Evolutionary conservation across 2,888 invertebrate genomes (phyloP).

Genomic region (Dichetophora obliterata): DNA sequence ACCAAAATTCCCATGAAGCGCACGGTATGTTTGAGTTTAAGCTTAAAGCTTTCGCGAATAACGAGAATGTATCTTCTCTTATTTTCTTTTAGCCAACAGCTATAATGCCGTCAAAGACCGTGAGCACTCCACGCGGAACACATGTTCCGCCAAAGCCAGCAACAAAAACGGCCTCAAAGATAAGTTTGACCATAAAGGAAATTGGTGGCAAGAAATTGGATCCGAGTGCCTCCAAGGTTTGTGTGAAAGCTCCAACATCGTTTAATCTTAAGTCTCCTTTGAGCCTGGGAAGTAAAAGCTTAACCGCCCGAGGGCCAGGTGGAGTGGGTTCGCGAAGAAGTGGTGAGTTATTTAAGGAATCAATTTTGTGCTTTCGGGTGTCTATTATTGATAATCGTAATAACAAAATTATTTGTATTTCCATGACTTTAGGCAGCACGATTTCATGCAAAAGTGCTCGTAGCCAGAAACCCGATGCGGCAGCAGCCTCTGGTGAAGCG

Average conservation of each 20-base stretch:
- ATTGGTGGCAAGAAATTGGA: constrained; percentile 40
- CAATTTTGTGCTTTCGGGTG: not conserved
- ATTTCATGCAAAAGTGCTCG: constrained; percentile 41
- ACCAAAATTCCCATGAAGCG: constrained; percentile 46
- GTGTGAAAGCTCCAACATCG: constrained; percentile 34
- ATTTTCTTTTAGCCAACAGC: constrained; percentile 18
- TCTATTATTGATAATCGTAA: not conserved
- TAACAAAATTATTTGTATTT: not conserved
- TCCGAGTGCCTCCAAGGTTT: constrained; percentile 30
- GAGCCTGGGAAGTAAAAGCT: not conserved
- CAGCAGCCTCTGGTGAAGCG: constrained; percentile 5
- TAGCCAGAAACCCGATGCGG: constrained; percentile 3
- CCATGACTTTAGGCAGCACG: constrained; percentile 39
- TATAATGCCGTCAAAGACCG: not conserved
- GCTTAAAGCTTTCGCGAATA: not conserved
- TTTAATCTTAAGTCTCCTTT: constrained; percentile 23
- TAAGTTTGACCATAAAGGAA: constrained; percentile 42
- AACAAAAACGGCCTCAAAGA: constrained; percentile 39
- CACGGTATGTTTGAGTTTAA: constrained; percentile 32
- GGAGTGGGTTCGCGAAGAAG: constrained; percentile 37
- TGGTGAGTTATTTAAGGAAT: constrained; percentile 23
- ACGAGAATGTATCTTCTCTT: not conserved
- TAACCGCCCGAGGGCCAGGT: not conserved
- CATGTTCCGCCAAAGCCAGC: constrained; percentile 15
- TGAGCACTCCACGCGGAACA: constrained; percentile 27